Conservation (phyloP, 1,140 invertebrate species). For the Zaprionus camerounensis region DNA sequence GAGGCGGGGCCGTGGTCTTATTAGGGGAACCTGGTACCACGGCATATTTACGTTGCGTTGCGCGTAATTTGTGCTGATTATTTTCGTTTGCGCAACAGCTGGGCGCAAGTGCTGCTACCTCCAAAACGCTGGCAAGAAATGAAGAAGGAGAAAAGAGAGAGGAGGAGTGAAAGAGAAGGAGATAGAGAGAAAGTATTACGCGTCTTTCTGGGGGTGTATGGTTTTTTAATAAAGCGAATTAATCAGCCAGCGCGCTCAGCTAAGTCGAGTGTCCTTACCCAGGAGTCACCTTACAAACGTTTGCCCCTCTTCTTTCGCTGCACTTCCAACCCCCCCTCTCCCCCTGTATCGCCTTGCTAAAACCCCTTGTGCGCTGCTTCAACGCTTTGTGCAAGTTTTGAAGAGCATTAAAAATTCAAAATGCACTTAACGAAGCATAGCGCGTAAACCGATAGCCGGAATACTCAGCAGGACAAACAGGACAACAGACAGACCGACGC, state of each 20-base stretch:
- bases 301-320: background rate
- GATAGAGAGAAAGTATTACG: background rate
- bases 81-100: conserved; percentile 61
- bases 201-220: conserved; percentile 64
- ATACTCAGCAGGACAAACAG: conserved; percentile 21
- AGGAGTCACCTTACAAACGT: conserved; percentile 28
- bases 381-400: conserved; percentile 54
- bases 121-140: background rate
- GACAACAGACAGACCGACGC: conserved; percentile 9
- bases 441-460: conserved; percentile 78
- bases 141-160: background rate
- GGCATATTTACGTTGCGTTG: conserved; percentile 58
- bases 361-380: conserved; percentile 27
- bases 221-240: conserved; percentile 81
- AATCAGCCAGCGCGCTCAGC: conserved; percentile 52
- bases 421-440: conserved; percentile 81
- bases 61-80: conserved; percentile 77
- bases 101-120: conserved; percentile 18
- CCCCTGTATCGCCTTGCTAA: background rate
- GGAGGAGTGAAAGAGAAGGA: background rate
- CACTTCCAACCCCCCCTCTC: background rate
- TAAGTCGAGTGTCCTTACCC: conserved; percentile 9
- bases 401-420: conserved; percentile 78
- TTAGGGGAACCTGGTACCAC: conserved; percentile 1
- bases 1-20: background rate